Conservation (phyloP, 2,888 invertebrate species). For the Eurytoma californica region DNA sequence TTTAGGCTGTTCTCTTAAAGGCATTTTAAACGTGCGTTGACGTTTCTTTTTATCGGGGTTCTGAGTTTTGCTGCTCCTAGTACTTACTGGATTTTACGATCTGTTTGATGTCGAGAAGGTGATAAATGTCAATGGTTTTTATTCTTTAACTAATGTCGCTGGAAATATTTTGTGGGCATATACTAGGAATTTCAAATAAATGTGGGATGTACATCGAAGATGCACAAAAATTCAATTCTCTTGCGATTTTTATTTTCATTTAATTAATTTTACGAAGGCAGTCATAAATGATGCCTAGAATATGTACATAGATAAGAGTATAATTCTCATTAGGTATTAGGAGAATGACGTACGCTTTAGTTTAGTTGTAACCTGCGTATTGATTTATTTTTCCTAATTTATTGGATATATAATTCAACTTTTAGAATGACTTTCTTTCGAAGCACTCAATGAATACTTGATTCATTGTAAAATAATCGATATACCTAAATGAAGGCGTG, state of each 20-base stretch:
- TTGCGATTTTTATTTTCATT: conserved; percentile 1
- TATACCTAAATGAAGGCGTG: background rate
- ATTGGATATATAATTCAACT: background rate
- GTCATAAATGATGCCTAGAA: background rate
- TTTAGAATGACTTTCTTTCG: background rate
- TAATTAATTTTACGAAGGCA: background rate
- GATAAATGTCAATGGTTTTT: background rate
- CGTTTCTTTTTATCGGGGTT: no score
- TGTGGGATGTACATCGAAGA: no score
- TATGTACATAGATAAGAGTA: conserved; percentile 30
- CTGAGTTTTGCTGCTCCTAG: no score
- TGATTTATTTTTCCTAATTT: background rate
- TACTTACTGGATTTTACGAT: no score
- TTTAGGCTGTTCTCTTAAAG: no score
- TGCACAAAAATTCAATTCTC: background rate
- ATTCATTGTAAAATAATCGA: conserved; percentile 12
- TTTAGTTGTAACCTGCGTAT: conserved; percentile 8
- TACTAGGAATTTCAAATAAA: background rate
- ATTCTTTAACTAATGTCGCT: background rate
- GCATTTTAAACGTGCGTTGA: no score
- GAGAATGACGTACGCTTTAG: conserved; percentile 8
- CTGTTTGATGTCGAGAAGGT: no score
- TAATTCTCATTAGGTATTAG: conserved; percentile 9
- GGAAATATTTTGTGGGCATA: background rate
- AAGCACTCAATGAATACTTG: background rate